phyloP scores from a whole-genome alignment of 1,140 invertebrate species.

The Megalonaias nervosa region DNA sequence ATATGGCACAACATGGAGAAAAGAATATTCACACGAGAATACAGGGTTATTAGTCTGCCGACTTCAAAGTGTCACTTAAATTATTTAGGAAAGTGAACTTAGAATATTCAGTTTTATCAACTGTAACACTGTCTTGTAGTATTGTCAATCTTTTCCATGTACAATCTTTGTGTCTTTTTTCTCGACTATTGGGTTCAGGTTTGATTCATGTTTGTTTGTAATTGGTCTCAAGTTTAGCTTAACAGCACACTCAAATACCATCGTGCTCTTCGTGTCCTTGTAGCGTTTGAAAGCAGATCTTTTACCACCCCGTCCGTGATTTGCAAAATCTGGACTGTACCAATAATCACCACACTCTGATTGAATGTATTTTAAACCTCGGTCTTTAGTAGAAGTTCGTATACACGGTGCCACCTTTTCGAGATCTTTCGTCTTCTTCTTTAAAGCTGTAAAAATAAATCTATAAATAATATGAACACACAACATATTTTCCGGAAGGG shows the following conservation, averaged over 20 bases:
- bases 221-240: conserved; percentile 6
- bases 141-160: background rate
- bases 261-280: background rate
- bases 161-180: conserved; percentile 1
- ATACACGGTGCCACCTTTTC: background rate
- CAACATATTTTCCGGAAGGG: too few relatives aligned
- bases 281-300: conserved; percentile 17
- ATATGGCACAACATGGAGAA: too few relatives aligned
- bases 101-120: too few relatives aligned
- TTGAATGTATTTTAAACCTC: background rate
- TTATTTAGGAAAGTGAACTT: too few relatives aligned
- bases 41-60: too few relatives aligned
- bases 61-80: too few relatives aligned
- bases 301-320: background rate
- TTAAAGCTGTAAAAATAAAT: conserved; percentile 5
- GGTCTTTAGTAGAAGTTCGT: background rate
- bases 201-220: conserved; percentile 1
- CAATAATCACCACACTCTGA: conserved; percentile 15
- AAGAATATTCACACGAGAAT: too few relatives aligned
- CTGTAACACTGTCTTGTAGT: too few relatives aligned
- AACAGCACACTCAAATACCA: background rate
- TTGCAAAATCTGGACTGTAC: conserved; percentile 10
- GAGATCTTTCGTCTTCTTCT: background rate
- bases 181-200: background rate
- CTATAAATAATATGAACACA: too few relatives aligned